Evolutionary conservation across 2,888 invertebrate species (phyloP).

Genomic region (Mythimna ferrago): DNA sequence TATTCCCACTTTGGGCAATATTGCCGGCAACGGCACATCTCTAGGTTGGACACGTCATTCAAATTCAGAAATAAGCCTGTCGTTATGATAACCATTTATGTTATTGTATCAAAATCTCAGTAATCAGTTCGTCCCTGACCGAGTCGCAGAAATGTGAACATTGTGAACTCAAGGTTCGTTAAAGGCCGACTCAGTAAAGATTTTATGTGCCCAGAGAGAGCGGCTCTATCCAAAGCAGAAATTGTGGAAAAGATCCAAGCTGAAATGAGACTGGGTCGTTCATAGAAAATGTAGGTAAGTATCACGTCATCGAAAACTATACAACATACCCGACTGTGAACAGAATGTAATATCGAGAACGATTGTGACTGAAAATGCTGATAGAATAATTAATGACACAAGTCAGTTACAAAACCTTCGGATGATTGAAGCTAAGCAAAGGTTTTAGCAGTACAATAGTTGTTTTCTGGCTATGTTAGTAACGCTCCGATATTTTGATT

Average conservation of each 20-base stretch:
- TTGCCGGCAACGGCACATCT: too few relatives aligned
- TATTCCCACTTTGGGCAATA: too few relatives aligned
- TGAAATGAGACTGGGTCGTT: background rate
- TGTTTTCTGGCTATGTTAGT: too few relatives aligned
- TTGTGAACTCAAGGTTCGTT: conserved; percentile 23
- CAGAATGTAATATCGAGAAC: background rate
- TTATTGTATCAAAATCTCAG: conserved; percentile 9
- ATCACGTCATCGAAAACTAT: background rate
- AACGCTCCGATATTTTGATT: too few relatives aligned
- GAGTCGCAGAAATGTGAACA: conserved; percentile 26
- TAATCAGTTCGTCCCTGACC: conserved; percentile 16
- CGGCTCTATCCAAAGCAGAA: background rate
- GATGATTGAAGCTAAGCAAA: background rate
- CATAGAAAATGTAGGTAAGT: background rate
- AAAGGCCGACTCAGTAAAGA: conserved; percentile 18
- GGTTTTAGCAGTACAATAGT: background rate
- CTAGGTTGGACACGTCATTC: too few relatives aligned
- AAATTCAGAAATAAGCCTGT: background rate
- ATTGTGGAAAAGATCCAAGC: background rate
- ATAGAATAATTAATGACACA: background rate
- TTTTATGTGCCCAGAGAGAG: conserved; percentile 10
- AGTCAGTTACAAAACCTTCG: background rate
- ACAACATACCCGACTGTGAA: background rate
- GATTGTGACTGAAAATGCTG: background rate
- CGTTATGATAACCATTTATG: background rate